Conservation (phyloP, 2,888 invertebrate species). For the Microplitis deprimator region DNA sequence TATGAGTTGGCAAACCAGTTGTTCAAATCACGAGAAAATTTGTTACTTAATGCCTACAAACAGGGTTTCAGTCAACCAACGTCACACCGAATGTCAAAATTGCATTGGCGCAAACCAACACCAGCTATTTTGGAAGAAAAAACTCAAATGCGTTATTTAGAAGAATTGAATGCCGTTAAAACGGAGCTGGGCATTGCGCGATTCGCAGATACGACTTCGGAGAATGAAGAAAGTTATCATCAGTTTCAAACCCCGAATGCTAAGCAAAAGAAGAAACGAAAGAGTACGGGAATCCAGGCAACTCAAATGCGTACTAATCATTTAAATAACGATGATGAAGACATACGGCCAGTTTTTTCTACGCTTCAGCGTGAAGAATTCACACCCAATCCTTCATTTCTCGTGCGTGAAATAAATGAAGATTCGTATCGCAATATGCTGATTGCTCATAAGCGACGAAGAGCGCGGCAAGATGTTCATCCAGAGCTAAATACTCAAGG, state of each 20-base stretch:
- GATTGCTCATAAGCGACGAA: slow-evolving; percentile 80
- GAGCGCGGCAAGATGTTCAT: slow-evolving; percentile 81
- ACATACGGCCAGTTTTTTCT: slow-evolving; percentile 67
- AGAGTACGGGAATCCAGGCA: slow-evolving; percentile 53
- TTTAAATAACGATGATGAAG: slow-evolving; percentile 61
- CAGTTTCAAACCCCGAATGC: slow-evolving; percentile 56
- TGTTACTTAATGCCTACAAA: slow-evolving; percentile 79
- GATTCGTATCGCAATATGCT: slow-evolving; percentile 81
- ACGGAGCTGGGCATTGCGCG: slow-evolving; percentile 63
- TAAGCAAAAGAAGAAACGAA: slow-evolving; percentile 62
- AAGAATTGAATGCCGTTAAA: slow-evolving; percentile 65
- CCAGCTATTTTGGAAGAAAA: slow-evolving; percentile 72
- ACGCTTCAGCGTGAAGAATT: slow-evolving; percentile 67
- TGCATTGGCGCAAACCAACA: slow-evolving; percentile 67
- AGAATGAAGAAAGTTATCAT: slow-evolving; percentile 68
- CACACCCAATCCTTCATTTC: slow-evolving; percentile 62
- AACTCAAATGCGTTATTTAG: slow-evolving; percentile 65
- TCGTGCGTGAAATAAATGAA: slow-evolving; percentile 75
- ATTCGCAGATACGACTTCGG: slow-evolving; percentile 64
- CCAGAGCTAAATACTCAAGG: slow-evolving; percentile 85
- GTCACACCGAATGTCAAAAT: slow-evolving; percentile 70
- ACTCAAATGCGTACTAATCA: slow-evolving; percentile 60
- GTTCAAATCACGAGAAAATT: slow-evolving; percentile 74
- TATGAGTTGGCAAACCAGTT: slow-evolving; percentile 70
- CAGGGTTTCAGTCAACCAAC: slow-evolving; percentile 71